These are phyloP conservation scores for Tortrix viridana DNA, from an alignment of 2,888 invertebrate species.

Conservation along the genomic window DNA sequence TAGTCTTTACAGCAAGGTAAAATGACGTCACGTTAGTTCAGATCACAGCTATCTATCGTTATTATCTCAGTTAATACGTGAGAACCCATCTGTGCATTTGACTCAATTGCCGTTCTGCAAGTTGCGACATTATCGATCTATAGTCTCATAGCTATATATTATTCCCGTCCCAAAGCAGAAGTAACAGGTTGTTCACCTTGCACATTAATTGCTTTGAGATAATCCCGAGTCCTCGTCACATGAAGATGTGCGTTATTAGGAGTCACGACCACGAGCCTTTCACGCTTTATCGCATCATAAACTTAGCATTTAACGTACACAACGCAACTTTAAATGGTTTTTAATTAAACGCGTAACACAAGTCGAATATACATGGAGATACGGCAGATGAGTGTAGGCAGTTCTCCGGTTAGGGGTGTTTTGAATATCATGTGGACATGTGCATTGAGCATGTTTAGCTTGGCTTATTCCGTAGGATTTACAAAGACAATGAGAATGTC, in stretches of 20 bases:
- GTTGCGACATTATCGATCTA: constrained; percentile 33
- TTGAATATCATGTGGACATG: no score
- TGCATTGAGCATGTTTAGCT: no score
- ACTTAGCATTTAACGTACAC: not conserved
- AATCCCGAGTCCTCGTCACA: constrained; percentile 50
- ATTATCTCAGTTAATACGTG: no score
- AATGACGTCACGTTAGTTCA: no score
- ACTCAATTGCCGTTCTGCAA: not conserved
- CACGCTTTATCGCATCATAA: constrained; percentile 17
- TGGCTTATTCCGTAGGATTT: no score
- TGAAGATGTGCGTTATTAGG: constrained; percentile 40
- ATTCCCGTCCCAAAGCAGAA: constrained; percentile 39
- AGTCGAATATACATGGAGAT: no score
- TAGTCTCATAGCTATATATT: constrained; percentile 26
- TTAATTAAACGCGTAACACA: not conserved
- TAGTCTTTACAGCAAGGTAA: no score
- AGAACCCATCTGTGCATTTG: no score
- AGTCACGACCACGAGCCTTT: constrained; percentile 36
- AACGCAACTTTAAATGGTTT: not conserved
- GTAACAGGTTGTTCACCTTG: constrained; percentile 59
- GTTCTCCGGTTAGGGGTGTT: no score
- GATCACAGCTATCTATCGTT: no score
- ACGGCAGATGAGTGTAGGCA: no score
- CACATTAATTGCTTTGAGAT: constrained; percentile 54
- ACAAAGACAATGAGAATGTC: no score